Conservation (phyloP, 2,113 vertebrate genomes). For the Corythaeola cristata region DNA sequence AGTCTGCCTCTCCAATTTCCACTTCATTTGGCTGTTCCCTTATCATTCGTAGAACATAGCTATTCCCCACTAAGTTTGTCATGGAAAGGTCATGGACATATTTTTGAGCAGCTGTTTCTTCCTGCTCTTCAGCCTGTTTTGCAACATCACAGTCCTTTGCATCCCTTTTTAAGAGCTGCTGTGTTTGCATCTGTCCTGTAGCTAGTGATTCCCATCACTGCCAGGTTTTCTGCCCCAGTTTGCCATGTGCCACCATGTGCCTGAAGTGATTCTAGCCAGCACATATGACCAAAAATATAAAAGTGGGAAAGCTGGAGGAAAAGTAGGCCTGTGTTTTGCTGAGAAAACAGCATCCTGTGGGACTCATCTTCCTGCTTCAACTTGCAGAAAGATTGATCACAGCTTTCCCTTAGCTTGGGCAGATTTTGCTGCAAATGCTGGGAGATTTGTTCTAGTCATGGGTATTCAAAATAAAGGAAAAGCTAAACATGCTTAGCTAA, state of each 20-base stretch:
- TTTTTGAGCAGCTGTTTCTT: slow-evolving; percentile 25
- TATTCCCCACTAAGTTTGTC: not conserved
- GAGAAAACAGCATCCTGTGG: not conserved
- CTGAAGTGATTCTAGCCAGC: not conserved
- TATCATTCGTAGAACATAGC: not conserved
- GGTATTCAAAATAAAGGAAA: not conserved
- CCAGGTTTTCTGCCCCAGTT: not conserved
- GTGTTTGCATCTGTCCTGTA: not conserved
- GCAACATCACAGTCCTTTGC: not conserved
- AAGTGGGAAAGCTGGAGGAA: not conserved
- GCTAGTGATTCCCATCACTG: not conserved
- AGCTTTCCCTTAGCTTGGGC: not conserved
- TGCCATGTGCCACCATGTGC: not conserved
- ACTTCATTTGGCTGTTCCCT: slow-evolving; percentile 17
- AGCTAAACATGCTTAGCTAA: not conserved
- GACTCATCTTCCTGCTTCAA: not conserved
- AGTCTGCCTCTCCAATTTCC: not conserved
- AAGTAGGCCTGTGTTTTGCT: not conserved
- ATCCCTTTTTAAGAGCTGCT: not conserved
- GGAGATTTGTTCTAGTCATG: not conserved
- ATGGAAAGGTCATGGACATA: not conserved
- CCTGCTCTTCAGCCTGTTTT: not conserved
- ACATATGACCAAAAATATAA: not conserved
- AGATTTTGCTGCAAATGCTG: not conserved
- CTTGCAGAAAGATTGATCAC: not conserved